Base-by-base conservation (phyloP, 1,140 invertebrate genomes). In the Stenopsyche tienmushanensis region DNA sequence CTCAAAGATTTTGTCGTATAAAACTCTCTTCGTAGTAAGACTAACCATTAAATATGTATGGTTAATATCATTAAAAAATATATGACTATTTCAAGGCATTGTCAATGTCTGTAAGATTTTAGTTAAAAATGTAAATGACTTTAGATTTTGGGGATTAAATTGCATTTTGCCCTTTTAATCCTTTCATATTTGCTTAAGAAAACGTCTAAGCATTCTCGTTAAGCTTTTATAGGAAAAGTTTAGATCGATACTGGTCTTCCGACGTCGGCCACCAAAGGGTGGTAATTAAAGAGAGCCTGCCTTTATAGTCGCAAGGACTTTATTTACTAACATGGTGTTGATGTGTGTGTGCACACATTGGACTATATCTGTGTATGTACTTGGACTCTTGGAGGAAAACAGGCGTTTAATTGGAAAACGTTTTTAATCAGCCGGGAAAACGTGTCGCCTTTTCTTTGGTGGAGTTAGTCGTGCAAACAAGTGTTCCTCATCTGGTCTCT, bases 401-500 rank as follows among this genome's bases (percentile, higher is more conserved):
- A 44, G 53, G 57, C 60, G 44, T 67, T 67, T 67, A 67, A 67
- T 67, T 67, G 66, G 65, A 63, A 64, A 64, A 63, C 66, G 60
- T 64, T 63, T 67, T 67, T 67, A 67, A 67, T 67, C 66, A 67
- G 66, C 44, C 52, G 42, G 25, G 39, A 49, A 52, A 53, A 67
- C 66, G 66, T 67, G 66, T 67, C 66, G 65, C 55, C 53, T 55
- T 64, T 64, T 64, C 65, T 67, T 67, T 55, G 26, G 52, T 18
- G 39, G 55, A 62, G 45, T 66, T 58, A 57, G 59, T 42, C 55
- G 59, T 39, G 59, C 65, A 67, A 67, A 67, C 65, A 67, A 67
- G 50, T 67, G 54, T 47, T 62, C 58, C 49, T 18, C 58, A 47
- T 66, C 24, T 47, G 57, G 63, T 47, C 44, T 49, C 45, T 24